Evolutionary conservation across 2,888 invertebrate genomes (phyloP).

Genomic region (Dyspetes luteomarginatus): DNA sequence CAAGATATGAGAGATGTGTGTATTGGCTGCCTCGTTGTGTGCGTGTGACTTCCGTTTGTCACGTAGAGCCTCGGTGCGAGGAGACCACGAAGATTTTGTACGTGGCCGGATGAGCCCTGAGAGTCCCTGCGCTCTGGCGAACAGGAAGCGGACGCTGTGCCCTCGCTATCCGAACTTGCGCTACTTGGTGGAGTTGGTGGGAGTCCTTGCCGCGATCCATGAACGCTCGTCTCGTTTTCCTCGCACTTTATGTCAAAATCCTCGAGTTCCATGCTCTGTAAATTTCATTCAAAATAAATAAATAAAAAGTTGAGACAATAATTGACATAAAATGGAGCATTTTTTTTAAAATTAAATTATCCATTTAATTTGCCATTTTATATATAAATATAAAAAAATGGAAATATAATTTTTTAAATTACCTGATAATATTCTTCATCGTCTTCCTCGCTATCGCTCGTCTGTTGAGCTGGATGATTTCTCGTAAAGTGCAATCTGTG

Average conservation of each 20-base stretch:
- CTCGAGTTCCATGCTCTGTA: conserved; percentile 77
- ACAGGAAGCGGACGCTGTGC: conserved; percentile 87
- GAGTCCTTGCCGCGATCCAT: conserved; percentile 84
- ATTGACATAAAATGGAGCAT: too few relatives aligned
- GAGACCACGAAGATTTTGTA: conserved; percentile 79
- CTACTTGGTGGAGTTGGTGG: conserved; percentile 96
- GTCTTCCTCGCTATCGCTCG: conserved; percentile 80
- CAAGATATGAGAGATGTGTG: conserved; percentile 94
- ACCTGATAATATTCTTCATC: conserved; percentile 80
- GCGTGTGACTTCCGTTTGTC: conserved; percentile 87
- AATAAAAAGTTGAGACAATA: neutral
- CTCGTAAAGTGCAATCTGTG: conserved; percentile 75
- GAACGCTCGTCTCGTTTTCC: conserved; percentile 69
- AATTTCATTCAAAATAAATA: conserved; percentile 23
- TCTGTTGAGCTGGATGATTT: conserved; percentile 71
- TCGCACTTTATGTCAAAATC: conserved; percentile 71
- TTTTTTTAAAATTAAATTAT: too few relatives aligned
- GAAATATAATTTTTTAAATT: neutral
- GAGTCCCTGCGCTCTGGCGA: conserved; percentile 81
- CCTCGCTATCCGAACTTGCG: conserved; percentile 92
- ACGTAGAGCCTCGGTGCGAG: conserved; percentile 79
- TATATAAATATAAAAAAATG: neutral
- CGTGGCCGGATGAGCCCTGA: conserved; percentile 76
- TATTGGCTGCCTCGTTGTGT: conserved; percentile 90
- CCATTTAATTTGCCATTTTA: too few relatives aligned